Conservation (phyloP, 2,113 vertebrate species). For the Saiga tatarica region DNA sequence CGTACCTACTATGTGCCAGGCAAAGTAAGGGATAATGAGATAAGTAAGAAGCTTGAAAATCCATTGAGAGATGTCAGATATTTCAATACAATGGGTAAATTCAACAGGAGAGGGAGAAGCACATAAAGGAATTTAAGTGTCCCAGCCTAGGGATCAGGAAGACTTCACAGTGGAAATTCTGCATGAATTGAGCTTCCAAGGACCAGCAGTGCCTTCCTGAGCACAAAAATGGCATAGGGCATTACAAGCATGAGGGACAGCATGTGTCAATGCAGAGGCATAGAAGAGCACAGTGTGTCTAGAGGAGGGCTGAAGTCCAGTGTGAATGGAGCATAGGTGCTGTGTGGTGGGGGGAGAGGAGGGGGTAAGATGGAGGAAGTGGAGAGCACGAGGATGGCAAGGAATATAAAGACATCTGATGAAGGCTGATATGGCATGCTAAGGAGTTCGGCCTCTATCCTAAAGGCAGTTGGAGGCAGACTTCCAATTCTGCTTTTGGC, state of each 20-base stretch:
- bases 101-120: background rate
- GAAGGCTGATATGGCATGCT: background rate
- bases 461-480: constrained; percentile 3
- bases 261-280: background rate
- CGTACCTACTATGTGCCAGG: background rate
- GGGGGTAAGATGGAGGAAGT: background rate
- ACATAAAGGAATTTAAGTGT: background rate
- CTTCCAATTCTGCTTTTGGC: constrained; percentile 54
- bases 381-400: background rate
- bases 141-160: background rate
- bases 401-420: background rate
- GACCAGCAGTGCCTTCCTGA: background rate
- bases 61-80: background rate
- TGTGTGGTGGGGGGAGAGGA: rapidly evolving
- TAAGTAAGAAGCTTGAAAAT: background rate
- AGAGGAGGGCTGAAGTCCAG: background rate
- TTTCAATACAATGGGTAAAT: background rate
- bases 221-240: background rate
- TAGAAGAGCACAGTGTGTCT: background rate
- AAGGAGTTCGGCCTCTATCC: constrained; percentile 22
- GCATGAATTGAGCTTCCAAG: background rate
- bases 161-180: background rate
- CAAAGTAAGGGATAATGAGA: background rate
- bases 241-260: background rate
- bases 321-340: rapidly evolving